Percentiles rank a stretch among this genome's conserved stretches.
phyloP scores from a whole-genome alignment of 2,797 vertebrate species.

The Schizopygopsis malacanthus region DNA sequence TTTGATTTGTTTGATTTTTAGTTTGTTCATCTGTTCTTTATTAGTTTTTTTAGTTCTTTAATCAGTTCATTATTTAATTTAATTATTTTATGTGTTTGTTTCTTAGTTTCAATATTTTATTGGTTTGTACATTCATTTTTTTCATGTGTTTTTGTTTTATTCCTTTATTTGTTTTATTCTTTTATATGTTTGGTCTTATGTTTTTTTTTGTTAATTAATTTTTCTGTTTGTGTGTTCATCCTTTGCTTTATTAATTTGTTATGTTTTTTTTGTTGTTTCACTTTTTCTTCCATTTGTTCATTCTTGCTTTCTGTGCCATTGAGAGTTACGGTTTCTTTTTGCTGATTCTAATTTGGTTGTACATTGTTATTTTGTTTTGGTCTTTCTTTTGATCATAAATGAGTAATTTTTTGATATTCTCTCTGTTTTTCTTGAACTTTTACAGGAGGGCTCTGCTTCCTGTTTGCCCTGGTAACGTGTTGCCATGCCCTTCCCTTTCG shows the following conservation, averaged over 20 bases:
- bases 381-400: background rate
- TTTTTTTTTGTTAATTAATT: background rate
- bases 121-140: background rate
- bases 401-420: background rate
- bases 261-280: background rate
- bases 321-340: background rate
- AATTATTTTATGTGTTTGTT: background rate
- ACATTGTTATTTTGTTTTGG: background rate
- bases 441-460: conserved; percentile 74
- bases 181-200: background rate
- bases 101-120: background rate
- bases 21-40: background rate
- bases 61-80: background rate
- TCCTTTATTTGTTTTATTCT: background rate
- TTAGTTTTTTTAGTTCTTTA: accelerated
- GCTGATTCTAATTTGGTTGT: background rate
- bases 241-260: background rate
- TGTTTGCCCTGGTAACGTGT: conserved; percentile 72
- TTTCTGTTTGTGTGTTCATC: background rate
- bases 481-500: conserved; percentile 92
- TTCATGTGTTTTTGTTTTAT: too few relatives aligned
- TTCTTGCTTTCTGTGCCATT: background rate
- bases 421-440: conserved; percentile 7
- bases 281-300: background rate
- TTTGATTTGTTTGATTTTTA: background rate